These are phyloP conservation scores for Lophotis ruficrista DNA, from an alignment of 2,113 vertebrate species.

Conservation along the genomic window DNA sequence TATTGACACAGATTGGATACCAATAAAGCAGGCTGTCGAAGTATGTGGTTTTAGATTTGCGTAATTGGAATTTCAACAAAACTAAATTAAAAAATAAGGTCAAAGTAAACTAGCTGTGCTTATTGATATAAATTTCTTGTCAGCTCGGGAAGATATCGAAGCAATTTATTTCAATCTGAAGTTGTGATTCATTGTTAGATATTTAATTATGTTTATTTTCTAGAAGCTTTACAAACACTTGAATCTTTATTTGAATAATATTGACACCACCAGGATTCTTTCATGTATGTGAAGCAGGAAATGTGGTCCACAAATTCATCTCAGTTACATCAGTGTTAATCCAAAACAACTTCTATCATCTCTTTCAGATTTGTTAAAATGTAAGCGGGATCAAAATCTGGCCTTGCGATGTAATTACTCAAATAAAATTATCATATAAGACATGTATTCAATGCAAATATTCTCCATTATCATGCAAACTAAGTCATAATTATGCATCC, in stretches of 20 bases:
- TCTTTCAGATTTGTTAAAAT: background rate
- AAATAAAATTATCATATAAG: background rate
- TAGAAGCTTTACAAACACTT: background rate
- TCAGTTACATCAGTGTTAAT: background rate
- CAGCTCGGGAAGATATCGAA: slow-evolving; percentile 3
- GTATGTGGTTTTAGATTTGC: background rate
- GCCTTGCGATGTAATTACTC: background rate
- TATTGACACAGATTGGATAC: background rate
- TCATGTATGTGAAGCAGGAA: background rate
- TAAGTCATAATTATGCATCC: background rate
- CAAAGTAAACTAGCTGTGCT: background rate
- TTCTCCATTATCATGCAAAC: background rate
- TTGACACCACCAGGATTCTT: background rate
- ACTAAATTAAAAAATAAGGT: slow-evolving; percentile 11
- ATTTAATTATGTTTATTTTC: slow-evolving; percentile 18
- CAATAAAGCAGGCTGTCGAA: background rate
- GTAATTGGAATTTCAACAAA: background rate
- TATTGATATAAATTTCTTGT: slow-evolving; percentile 27
- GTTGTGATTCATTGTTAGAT: background rate
- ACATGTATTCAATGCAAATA: background rate
- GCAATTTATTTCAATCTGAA: slow-evolving; percentile 21
- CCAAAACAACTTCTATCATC: background rate
- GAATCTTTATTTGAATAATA: background rate
- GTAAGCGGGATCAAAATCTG: background rate
- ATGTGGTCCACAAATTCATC: background rate